phyloP scores from a whole-genome alignment of 2,797 vertebrate genomes.

The Chrysocyon brachyurus region DNA sequence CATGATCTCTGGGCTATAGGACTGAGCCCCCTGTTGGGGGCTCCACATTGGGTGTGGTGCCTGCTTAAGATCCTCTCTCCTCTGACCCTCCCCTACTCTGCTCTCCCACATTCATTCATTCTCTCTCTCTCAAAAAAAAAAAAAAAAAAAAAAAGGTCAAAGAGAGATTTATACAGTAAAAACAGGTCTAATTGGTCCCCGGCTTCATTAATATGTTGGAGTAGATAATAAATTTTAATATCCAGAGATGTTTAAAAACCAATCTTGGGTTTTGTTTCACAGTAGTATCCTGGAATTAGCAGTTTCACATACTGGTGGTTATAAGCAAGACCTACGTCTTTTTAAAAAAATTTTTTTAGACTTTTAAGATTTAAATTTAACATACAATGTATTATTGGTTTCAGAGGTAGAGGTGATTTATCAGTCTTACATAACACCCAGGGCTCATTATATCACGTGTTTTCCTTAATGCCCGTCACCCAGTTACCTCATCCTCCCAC shows the following conservation, averaged over 20 bases:
- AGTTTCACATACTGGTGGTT: background rate
- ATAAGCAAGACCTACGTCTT: background rate
- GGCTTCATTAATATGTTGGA: background rate
- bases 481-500: no score
- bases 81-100: background rate
- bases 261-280: slow-evolving; percentile 45
- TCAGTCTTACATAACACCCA: no score
- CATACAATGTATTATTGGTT: no score
- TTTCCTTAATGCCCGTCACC: no score
- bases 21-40: background rate
- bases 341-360: background rate
- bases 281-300: background rate
- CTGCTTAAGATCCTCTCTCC: background rate
- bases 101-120: background rate
- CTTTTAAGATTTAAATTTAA: no score
- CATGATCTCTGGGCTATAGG: background rate
- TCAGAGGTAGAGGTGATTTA: no score
- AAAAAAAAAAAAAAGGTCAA: background rate
- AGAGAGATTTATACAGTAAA: background rate
- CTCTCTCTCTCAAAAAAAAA: no score
- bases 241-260: background rate
- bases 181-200: background rate
- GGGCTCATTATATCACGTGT: no score
- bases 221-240: slow-evolving; percentile 8
- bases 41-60: background rate